Evolutionary conservation across 2,113 vertebrate species (phyloP).

Genomic region (Cynocephalus volans): DNA sequence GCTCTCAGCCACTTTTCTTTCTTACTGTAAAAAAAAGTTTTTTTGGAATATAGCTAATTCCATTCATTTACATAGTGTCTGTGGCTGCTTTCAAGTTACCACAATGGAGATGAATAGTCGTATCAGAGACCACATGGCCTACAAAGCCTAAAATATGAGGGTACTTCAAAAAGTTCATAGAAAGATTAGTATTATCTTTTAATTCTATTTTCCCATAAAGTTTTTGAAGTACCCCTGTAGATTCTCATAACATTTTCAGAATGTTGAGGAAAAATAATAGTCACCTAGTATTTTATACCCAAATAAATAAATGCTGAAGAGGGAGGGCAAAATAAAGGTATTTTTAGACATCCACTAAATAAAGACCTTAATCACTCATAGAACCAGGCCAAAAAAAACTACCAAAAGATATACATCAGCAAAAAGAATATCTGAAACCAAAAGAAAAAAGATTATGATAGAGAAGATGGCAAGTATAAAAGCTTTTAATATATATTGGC

Average conservation of each 20-base stretch:
- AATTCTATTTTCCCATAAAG: too few relatives aligned
- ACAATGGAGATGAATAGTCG: neutral
- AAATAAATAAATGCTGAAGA: neutral
- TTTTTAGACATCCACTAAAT: neutral
- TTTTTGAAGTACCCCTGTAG: neutral
- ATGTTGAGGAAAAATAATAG: neutral
- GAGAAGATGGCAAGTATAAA: neutral
- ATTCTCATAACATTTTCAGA: slow-evolving; percentile 9
- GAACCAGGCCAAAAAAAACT: neutral
- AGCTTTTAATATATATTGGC: neutral
- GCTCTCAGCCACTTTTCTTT: too few relatives aligned
- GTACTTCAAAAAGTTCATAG: too few relatives aligned
- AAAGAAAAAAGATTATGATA: neutral
- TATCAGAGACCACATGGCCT: neutral
- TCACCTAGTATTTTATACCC: neutral
- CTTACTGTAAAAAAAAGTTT: neutral
- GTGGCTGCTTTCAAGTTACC: neutral
- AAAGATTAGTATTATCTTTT: too few relatives aligned
- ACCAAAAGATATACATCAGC: neutral
- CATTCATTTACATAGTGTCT: neutral
- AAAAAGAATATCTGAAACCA: neutral
- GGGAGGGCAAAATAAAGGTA: neutral
- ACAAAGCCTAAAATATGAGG: neutral
- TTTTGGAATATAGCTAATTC: neutral
- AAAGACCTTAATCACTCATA: neutral